Base-by-base conservation (phyloP, 2,113 vertebrate genomes). In the Hypocryptadius cinnamomeus region DNA sequence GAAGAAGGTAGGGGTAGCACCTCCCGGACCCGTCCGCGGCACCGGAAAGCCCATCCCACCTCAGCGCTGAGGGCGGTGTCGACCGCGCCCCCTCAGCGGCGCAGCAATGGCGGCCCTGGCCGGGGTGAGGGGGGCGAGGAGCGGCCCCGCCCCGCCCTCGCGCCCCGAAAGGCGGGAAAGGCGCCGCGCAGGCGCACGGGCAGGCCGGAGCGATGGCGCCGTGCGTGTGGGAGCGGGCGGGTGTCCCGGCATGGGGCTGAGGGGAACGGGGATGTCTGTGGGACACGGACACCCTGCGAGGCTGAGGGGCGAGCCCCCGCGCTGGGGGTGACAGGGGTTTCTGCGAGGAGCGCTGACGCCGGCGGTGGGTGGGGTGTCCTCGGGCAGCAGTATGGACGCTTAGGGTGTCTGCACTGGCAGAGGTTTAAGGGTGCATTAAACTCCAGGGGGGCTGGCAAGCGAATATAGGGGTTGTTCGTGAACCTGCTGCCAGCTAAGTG, bases 191-290 rank as follows among this genome's bases (percentile, higher is more conserved):
- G 19, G 61, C 59, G 77, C 25, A 0, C 1, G 56, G 3, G 3
- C 5, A 1, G 79, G 9, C 0, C 0, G 57, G 0, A 19, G 28
- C 1, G 0, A 42, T 72, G 91, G 84, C 48, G 70, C 0, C 9
- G 83, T 80, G 64, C 1, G 82, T 11, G 45, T 1, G 51, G 45
- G 73, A 5, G 0, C 12, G 54, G 11, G 18, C 7, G 33, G 7
- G 2, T 1, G 45, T 8, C 15, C 54, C 15, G 37, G 37, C 20
- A 1, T 2, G 35, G n/a, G 24, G 44, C 20, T 35, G 69, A 42
- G 68, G 68, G 81, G 5, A 22, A 0, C 25, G 0, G 37, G 21
- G 31, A 1, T 15, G 25, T 3, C 27, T 27, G 10, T 2, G 25
- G 3, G 24, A 40, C 4, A 14, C 30, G 0, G 39, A 2, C 3